Base-by-base conservation (phyloP, 2,113 vertebrate species). In the Indicator maculatus region DNA sequence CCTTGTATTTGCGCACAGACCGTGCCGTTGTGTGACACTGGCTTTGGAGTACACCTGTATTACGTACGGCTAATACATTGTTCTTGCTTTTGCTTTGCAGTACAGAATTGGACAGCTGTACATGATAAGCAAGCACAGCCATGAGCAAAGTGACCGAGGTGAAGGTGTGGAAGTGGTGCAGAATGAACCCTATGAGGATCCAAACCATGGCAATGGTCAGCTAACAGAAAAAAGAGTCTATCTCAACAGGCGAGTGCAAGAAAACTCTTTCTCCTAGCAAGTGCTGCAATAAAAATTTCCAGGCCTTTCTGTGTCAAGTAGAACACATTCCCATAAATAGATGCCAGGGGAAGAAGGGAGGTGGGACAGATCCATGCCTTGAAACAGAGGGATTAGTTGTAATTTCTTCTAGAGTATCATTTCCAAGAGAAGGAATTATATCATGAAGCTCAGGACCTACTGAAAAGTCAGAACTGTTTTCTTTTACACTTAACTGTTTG, bases 101-200 rank as follows among this genome's bases (percentile, higher is more conserved):
- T 98, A 98, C 97, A 98, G 97, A 97, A 98, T 99, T 23, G 99
- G 99, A 39, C 99, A 99, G 94, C 98, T 98, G 89, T 99, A 99
- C 81, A 99, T 99, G 98, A 98, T 99, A 98, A 99, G 99, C 96
- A 99, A 99, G 91, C 99, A 99, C 93, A 99, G 99, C 96, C 98
- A 99, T 31, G 99, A 99, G 60, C 99, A 99, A 97, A 99, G 99
- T 27, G 99, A 99, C 83, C 98, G 99, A 31, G 99, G 99, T 16
- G 99, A 99, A 95, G 99, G 99, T 0, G 99, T 99, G 93, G 99
- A 99, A 96, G 99, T 99, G 47, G 98, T 99, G 86, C 98, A 99
- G 97, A 99, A 99, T 5, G 98, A 99, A 63, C 99, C 99, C 33
- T 99, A 98, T 4, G 98, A 99, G 24, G 98, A 99, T 93, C 99